Evolutionary conservation across 2,797 vertebrate species (phyloP).

Genomic region (Chanos chanos): DNA sequence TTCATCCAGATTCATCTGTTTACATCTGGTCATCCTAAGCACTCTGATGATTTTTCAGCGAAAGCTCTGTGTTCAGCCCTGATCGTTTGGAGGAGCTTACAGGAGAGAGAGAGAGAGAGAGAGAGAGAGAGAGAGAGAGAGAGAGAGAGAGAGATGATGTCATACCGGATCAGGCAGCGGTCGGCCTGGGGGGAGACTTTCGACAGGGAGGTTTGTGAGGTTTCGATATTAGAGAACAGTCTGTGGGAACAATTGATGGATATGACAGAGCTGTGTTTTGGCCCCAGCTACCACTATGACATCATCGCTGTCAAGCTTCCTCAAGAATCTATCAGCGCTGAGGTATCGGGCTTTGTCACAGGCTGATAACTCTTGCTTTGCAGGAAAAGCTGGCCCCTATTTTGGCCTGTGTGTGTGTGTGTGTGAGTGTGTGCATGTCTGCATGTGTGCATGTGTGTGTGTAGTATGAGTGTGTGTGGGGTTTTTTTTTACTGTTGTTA

Average conservation of each 20-base stretch:
- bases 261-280: constrained; percentile 64
- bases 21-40: constrained; percentile 49
- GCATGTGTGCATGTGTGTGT: neutral
- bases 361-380: constrained; percentile 40
- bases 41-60: constrained; percentile 38
- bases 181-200: constrained; percentile 12
- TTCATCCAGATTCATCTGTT: neutral
- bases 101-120: no score
- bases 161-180: constrained; percentile 54
- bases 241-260: constrained; percentile 67
- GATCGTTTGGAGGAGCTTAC: constrained; percentile 18
- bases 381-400: constrained; percentile 32
- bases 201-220: constrained; percentile 23
- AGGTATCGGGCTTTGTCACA: constrained; percentile 42
- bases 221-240: constrained; percentile 37
- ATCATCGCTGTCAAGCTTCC: constrained; percentile 50
- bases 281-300: constrained; percentile 55
- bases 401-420: neutral
- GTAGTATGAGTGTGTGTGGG: neutral
- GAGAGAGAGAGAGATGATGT: no score
- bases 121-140: no score
- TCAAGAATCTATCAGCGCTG: constrained; percentile 41
- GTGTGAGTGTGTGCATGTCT: constrained; percentile 12
- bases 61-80: constrained; percentile 21
- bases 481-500: no score